Evolutionary conservation across 2,113 vertebrate species (phyloP).

Genomic region (Numida meleagris): DNA sequence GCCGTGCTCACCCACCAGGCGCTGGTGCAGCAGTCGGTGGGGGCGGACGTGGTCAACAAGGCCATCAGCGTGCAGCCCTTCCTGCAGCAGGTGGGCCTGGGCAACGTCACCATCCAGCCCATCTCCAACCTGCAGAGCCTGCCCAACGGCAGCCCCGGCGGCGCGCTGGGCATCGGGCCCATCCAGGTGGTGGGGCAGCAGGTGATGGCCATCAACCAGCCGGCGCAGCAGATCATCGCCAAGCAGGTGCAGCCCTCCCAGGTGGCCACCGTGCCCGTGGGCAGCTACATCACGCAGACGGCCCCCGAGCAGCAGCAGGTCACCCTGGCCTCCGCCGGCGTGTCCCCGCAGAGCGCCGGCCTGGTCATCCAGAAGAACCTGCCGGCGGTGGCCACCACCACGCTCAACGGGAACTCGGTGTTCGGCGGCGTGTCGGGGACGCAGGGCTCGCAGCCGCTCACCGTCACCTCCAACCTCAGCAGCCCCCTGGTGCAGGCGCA

Average conservation of each 20-base stretch:
- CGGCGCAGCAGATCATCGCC: slow-evolving; percentile 87
- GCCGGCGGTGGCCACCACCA: slow-evolving; percentile 63
- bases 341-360: slow-evolving; percentile 81
- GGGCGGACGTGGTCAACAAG: slow-evolving; percentile 92
- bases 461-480: slow-evolving; percentile 76
- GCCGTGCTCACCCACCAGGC: slow-evolving; percentile 90
- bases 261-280: slow-evolving; percentile 75
- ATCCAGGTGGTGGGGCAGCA: slow-evolving; percentile 96
- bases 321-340: slow-evolving; percentile 73
- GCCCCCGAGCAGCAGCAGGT: slow-evolving; percentile 81
- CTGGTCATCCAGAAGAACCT: slow-evolving; percentile 90
- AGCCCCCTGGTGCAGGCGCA: slow-evolving; percentile 85
- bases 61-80: slow-evolving; percentile 94
- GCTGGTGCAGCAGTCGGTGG: slow-evolving; percentile 83
- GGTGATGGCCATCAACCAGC: slow-evolving; percentile 95
- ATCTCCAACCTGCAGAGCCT: slow-evolving; percentile 90
- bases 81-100: slow-evolving; percentile 90
- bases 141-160: slow-evolving; percentile 90
- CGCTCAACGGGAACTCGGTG: slow-evolving; percentile 75
- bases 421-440: slow-evolving; percentile 68
- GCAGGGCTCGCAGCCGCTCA: slow-evolving; percentile 84
- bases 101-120: slow-evolving; percentile 94
- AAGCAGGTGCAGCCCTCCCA: slow-evolving; percentile 81
- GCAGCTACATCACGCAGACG: slow-evolving; percentile 88
- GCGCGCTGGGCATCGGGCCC: slow-evolving; percentile 88